Evolutionary conservation across 2,888 invertebrate genomes (phyloP).

Genomic region (Caprella mutica): DNA sequence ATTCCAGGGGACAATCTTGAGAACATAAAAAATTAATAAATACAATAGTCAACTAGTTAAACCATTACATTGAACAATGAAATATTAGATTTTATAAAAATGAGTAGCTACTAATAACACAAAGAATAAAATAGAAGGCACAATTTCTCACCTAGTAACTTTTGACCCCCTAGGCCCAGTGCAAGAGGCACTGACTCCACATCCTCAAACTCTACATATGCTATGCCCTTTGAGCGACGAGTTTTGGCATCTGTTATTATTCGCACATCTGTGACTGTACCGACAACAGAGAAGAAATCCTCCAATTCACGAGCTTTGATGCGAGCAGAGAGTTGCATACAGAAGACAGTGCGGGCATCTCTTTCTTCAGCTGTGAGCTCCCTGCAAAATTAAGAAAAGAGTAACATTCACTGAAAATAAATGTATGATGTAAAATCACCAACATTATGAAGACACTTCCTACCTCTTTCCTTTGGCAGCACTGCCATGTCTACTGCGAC

Average conservation of each 20-base stretch:
- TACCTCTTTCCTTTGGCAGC: neutral
- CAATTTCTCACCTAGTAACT: constrained; percentile 78
- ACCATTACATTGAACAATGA: too few relatives aligned
- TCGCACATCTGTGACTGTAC: constrained; percentile 89
- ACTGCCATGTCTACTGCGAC: too few relatives aligned
- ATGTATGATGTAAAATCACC: neutral
- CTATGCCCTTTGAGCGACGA: constrained; percentile 94
- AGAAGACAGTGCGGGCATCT: constrained; percentile 96
- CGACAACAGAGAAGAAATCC: constrained; percentile 97
- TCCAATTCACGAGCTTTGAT: constrained; percentile 89
- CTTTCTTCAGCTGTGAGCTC: constrained; percentile 91
- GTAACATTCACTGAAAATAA: neutral
- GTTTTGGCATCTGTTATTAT: constrained; percentile 99
- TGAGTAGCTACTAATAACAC: too few relatives aligned
- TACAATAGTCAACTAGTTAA: too few relatives aligned
- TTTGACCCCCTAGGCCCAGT: constrained; percentile 88
- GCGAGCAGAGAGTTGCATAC: constrained; percentile 92
- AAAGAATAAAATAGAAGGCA: too few relatives aligned
- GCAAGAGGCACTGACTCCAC: constrained; percentile 94
- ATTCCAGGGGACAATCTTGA: too few relatives aligned
- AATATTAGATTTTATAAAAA: too few relatives aligned
- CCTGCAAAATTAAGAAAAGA: constrained; percentile 24
- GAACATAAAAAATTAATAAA: too few relatives aligned
- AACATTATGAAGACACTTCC: neutral
- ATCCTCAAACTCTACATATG: constrained; percentile 98